Evolutionary conservation across 2,888 invertebrate species (phyloP).

Genomic region (Noctua pronuba): DNA sequence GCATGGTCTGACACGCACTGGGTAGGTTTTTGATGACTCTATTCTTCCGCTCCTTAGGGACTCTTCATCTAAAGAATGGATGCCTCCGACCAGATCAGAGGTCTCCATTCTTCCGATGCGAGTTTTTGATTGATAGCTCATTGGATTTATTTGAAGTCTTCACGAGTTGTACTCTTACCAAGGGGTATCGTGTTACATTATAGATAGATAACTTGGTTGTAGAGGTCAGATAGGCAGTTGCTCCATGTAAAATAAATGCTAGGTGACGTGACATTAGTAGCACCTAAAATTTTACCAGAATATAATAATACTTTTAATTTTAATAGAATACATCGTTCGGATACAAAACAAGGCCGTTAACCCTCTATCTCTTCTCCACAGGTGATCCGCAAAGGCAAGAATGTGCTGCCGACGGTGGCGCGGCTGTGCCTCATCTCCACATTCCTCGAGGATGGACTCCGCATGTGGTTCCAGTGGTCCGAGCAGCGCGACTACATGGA

Average conservation of each 20-base stretch:
- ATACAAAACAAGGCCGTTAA: neutral
- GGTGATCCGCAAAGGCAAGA: conserved; percentile 98
- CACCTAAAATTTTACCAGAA: neutral
- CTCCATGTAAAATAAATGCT: too few species aligned
- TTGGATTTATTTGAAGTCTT: neutral
- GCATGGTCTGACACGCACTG: neutral
- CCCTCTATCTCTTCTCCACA: conserved; percentile 76
- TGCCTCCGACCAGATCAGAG: neutral
- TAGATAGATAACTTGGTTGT: too few species aligned
- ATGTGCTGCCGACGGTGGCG: conserved; percentile 98
- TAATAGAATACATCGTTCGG: neutral
- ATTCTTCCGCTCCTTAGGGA: neutral
- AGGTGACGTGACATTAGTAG: neutral
- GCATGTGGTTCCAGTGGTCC: conserved; percentile 99
- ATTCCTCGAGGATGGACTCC: conserved; percentile 99
- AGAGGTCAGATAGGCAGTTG: too few species aligned
- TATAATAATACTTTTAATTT: too few species aligned
- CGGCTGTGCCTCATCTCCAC: conserved; percentile 99
- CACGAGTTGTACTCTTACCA: neutral
- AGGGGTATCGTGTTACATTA: too few species aligned
- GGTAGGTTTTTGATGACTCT: neutral
- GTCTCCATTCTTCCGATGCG: neutral
- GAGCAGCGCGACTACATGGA: conserved; percentile 99
- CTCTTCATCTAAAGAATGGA: neutral
- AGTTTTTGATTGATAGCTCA: neutral